Percentiles rank a stretch among this genome's conserved stretches.
Evolutionary conservation across 2,797 vertebrate genomes (phyloP).

Genomic region (Lutjanus campechanus): DNA sequence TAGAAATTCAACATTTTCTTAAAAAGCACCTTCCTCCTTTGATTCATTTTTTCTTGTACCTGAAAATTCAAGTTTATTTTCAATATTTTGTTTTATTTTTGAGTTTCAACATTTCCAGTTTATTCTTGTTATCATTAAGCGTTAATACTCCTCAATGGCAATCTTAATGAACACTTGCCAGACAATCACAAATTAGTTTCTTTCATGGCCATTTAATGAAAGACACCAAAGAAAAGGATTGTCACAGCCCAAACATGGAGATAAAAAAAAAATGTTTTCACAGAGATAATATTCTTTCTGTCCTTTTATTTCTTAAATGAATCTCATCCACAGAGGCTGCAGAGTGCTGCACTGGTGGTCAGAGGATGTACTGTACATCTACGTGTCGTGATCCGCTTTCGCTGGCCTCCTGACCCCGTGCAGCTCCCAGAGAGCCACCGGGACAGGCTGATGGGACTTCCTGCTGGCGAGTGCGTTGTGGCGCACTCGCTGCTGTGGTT

Average conservation of each 20-base stretch:
- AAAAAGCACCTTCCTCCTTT: too few species aligned
- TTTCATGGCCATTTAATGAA: background rate
- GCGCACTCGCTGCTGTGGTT: slow-evolving; percentile 47
- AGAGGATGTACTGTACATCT: background rate
- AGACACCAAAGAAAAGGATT: background rate
- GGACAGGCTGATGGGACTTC: slow-evolving; percentile 62
- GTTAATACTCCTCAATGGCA: too few species aligned
- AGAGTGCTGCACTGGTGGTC: slow-evolving; percentile 7
- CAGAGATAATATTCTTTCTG: background rate
- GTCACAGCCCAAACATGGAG: background rate
- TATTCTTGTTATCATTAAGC: too few species aligned
- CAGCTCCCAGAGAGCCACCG: slow-evolving; percentile 41
- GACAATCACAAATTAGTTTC: slow-evolving; percentile 5
- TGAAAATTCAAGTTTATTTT: too few species aligned
- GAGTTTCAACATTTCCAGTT: too few species aligned
- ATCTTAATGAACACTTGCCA: slow-evolving; percentile 1
- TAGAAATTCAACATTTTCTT: too few species aligned
- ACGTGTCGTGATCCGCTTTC: slow-evolving; percentile 25
- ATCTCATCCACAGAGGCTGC: background rate
- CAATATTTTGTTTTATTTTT: too few species aligned
- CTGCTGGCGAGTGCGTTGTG: slow-evolving; percentile 54
- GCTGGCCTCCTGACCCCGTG: slow-evolving; percentile 50
- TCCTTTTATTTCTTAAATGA: background rate
- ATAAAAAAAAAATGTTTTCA: background rate
- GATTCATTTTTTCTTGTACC: too few species aligned